A percentile compares a stretch with the other conserved stretches of the same genome.
Evolutionary conservation across 2,888 invertebrate species (phyloP).

Genomic region (Agapostemon virescens): DNA sequence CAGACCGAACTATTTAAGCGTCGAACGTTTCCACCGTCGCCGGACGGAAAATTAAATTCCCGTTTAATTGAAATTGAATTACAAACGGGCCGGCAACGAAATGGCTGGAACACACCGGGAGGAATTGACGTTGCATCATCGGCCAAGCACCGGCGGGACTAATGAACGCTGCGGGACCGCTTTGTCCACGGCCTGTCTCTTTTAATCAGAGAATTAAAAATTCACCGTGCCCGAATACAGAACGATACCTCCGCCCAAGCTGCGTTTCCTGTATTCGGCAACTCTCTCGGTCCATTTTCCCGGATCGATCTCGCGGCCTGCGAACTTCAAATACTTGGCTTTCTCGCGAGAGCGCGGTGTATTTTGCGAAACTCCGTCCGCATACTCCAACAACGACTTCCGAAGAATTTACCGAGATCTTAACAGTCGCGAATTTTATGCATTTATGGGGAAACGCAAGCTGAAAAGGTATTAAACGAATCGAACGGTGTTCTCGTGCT

Average conservation of each 20-base stretch:
- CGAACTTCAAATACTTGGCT: neutral
- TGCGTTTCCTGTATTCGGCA: too few species aligned
- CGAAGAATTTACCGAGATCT: too few species aligned
- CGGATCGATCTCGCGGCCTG: neutral
- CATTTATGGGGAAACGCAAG: too few species aligned
- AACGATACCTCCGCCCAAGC: neutral
- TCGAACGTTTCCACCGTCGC: neutral
- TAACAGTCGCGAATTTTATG: too few species aligned
- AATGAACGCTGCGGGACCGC: neutral
- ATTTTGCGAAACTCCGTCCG: neutral
- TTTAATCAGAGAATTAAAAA: neutral
- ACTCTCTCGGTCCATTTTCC: neutral
- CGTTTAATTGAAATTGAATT: conserved; percentile 45
- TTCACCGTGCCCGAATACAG: neutral
- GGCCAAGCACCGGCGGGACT: neutral
- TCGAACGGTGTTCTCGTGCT: too few species aligned
- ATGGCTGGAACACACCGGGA: conserved; percentile 5
- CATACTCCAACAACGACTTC: neutral
- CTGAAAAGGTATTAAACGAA: too few species aligned
- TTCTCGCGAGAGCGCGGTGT: neutral
- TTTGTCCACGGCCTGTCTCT: neutral
- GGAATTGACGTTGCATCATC: conserved; percentile 9
- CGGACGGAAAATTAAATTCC: conserved; percentile 36
- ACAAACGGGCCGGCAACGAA: conserved; percentile 9
- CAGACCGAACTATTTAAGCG: conserved; percentile 21